Evolutionary conservation across 2,113 vertebrate species (phyloP).

Genomic region (Meleagris gallopavo): DNA sequence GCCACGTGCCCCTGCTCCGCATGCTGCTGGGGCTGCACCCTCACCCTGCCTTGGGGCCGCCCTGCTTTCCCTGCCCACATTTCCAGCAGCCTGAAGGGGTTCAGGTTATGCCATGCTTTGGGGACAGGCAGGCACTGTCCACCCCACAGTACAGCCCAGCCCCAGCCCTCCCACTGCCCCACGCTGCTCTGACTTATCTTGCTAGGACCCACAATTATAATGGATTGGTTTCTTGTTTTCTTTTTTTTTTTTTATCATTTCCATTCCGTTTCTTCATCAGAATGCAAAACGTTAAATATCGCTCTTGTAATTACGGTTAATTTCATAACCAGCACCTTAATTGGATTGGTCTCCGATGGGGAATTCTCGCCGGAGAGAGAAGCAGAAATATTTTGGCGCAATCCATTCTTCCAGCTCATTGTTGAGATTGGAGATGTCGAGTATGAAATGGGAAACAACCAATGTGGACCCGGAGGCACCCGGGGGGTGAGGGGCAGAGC

Average conservation of each 20-base stretch:
- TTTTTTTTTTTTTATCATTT: constrained; percentile 38
- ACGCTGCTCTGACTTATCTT: neutral
- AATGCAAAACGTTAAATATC: constrained; percentile 60
- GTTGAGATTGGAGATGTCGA: constrained; percentile 46
- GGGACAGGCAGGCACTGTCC: neutral
- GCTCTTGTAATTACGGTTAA: constrained; percentile 65
- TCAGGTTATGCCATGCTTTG: neutral
- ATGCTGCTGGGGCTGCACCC: neutral
- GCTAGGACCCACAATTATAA: neutral
- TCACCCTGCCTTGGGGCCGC: too few relatives aligned
- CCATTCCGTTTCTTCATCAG: constrained; percentile 51
- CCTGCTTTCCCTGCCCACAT: too few relatives aligned
- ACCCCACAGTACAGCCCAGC: neutral
- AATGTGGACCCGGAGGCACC: constrained; percentile 21
- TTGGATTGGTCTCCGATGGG: constrained; percentile 67
- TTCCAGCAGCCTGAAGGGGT: neutral
- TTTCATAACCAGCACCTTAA: constrained; percentile 73
- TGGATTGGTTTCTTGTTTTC: too few relatives aligned
- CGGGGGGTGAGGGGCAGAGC: neutral
- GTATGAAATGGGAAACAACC: constrained; percentile 32
- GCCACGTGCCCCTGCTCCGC: neutral
- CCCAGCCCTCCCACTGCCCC: neutral
- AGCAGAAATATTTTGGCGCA: constrained; percentile 64
- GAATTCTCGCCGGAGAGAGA: constrained; percentile 60
- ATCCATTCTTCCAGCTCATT: constrained; percentile 49